These are phyloP conservation scores for Heliconius himera DNA, from an alignment of 1,140 invertebrate species.

Conservation along the genomic window DNA sequence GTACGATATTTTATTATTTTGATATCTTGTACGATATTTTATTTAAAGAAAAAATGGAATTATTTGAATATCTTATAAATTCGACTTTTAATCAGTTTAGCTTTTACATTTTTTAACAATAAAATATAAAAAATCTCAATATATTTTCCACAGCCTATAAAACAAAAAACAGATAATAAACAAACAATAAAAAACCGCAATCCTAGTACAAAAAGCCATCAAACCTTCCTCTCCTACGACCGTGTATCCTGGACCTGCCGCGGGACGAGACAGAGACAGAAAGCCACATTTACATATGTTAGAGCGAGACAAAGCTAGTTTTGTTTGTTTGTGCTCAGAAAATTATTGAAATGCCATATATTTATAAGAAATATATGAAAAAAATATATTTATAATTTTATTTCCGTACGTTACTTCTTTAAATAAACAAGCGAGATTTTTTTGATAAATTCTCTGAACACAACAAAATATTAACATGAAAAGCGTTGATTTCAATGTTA, in stretches of 20 bases:
- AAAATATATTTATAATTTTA: neutral
- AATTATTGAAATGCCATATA: neutral
- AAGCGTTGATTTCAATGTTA: neutral
- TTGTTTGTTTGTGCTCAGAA: constrained; percentile 25
- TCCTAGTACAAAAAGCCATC: constrained; percentile 58
- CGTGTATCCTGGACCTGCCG: constrained; percentile 74
- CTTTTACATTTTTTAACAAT: neutral
- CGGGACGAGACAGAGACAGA: constrained; percentile 71
- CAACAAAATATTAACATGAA: neutral
- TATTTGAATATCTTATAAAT: too few species aligned
- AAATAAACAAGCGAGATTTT: neutral
- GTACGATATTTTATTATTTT: too few species aligned
- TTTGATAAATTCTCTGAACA: neutral
- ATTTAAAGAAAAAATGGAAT: too few species aligned
- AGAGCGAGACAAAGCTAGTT: constrained; percentile 69
- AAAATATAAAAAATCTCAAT: neutral
- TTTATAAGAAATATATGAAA: neutral
- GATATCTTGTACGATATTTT: too few species aligned
- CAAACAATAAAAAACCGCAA: constrained; percentile 28
- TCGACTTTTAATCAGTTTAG: too few species aligned
- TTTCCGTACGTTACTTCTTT: too few species aligned
- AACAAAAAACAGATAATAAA: constrained; percentile 32
- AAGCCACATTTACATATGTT: constrained; percentile 79
- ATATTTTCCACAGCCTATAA: constrained; percentile 36
- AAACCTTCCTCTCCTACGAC: constrained; percentile 79